Base-by-base conservation (phyloP, 2,888 invertebrate species). In the Flexamia atlantica region DNA sequence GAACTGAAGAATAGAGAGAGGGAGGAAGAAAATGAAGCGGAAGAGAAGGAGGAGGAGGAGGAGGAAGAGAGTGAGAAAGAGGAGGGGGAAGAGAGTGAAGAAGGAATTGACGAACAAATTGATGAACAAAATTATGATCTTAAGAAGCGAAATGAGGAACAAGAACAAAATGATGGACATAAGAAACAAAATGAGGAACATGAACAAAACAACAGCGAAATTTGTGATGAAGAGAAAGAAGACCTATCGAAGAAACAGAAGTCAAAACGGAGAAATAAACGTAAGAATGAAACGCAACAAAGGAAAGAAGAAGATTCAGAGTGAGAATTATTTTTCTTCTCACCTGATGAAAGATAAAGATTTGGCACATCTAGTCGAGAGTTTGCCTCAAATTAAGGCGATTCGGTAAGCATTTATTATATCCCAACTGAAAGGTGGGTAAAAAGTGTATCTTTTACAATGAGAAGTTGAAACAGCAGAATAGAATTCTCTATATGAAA, bases 361-460 rank as follows among this genome's bases (percentile, higher is more conserved):
- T 64, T 64, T 25, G 64, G 30, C 28, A 4, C 17, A 28, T 64
- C 64, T 64, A 64, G 64, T 64, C 64, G 30, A 64, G 64, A 17
- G 9, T 28, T 64, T 64, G 64, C 64, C 64, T 64, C 30, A 28
- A 64, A 64, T 28, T 64, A 28, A 64, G 64, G 64, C 30, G 14
- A 53, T n/a, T 53, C 25, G 28, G 20, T 28, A 28, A 28, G 28
- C 28, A 64, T 64, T 64, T 64, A 64, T n/a, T n/a, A n/a, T n/a
- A n/a, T n/a, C n/a, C n/a, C n/a, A n/a, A n/a, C n/a, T n/a, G n/a
- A n/a, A n/a, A n/a, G n/a, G n/a, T n/a, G n/a, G n/a, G n/a, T n/a
- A n/a, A n/a, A n/a, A n/a, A n/a, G n/a, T n/a, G n/a, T n/a, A n/a
- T n/a, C n/a, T n/a, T n/a, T n/a, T n/a, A n/a, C n/a, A n/a, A n/a